Conservation (phyloP, 2,113 vertebrate species). For the Chunga burmeisteri region DNA sequence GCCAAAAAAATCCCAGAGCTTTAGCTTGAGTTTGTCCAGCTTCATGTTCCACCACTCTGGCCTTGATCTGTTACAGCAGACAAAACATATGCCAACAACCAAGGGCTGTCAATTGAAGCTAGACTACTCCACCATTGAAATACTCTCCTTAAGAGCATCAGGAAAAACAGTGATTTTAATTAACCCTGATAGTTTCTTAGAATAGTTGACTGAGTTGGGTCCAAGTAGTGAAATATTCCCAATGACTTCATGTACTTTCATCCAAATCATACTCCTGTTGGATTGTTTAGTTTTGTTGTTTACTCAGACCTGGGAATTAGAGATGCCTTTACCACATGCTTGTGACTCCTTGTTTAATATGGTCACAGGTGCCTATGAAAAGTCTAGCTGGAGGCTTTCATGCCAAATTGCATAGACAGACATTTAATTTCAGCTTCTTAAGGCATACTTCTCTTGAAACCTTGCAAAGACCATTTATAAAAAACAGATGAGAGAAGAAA, state of each 20-base stretch:
- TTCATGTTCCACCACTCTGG: not conserved
- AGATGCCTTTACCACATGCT: not conserved
- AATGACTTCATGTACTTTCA: not conserved
- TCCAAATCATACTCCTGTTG: not conserved
- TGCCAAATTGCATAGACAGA: not conserved
- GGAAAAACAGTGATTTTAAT: not conserved
- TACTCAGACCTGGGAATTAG: not conserved
- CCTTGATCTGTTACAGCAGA: not conserved
- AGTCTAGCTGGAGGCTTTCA: not conserved
- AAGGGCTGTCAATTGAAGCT: not conserved
- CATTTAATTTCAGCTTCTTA: not conserved
- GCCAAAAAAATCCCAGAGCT: not conserved
- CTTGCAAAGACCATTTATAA: not conserved
- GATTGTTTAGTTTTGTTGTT: not conserved
- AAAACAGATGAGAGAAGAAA: not conserved
- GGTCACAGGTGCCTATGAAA: not conserved
- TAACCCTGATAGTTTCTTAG: not conserved
- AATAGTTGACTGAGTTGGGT: not conserved
- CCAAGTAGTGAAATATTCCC: not conserved
- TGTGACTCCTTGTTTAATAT: not conserved
- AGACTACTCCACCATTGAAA: not conserved
- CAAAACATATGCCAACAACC: not conserved
- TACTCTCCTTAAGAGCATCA: not conserved
- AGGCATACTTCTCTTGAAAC: not conserved
- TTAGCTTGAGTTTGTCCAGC: not conserved